Evolutionary conservation across 2,113 vertebrate species (phyloP).

Genomic region (Aldabrachelys gigantea): DNA sequence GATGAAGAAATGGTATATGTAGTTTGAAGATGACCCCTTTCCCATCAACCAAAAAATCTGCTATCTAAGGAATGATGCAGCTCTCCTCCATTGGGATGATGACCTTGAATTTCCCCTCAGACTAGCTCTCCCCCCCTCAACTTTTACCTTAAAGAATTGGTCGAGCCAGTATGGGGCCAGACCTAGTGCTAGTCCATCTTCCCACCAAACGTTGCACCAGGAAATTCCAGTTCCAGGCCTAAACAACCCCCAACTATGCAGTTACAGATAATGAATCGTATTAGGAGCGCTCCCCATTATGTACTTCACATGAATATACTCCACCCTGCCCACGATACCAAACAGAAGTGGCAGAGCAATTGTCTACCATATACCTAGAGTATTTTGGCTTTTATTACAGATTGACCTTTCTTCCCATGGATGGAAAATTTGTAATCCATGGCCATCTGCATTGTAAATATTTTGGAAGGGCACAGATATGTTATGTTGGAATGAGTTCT

Average conservation of each 20-base stretch:
- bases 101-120: background rate
- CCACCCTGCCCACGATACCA: background rate
- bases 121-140: background rate
- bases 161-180: background rate
- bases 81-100: background rate
- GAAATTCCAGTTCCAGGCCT: background rate
- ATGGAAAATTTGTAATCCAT: background rate
- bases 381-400: background rate
- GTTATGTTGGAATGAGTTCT: background rate
- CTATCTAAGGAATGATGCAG: background rate
- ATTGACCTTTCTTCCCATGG: background rate
- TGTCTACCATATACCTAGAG: background rate
- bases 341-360: background rate
- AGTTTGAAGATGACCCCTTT: background rate
- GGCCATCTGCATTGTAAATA: background rate
- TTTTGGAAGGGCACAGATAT: background rate
- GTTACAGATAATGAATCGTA: background rate
- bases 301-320: background rate
- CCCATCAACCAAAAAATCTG: background rate
- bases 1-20: background rate
- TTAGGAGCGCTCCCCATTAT: background rate
- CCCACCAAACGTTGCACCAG: background rate
- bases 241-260: accelerated
- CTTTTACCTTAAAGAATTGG: background rate
- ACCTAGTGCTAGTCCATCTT: background rate